Base-by-base conservation (phyloP, 2,113 vertebrate species). In the Athene cunicularia region DNA sequence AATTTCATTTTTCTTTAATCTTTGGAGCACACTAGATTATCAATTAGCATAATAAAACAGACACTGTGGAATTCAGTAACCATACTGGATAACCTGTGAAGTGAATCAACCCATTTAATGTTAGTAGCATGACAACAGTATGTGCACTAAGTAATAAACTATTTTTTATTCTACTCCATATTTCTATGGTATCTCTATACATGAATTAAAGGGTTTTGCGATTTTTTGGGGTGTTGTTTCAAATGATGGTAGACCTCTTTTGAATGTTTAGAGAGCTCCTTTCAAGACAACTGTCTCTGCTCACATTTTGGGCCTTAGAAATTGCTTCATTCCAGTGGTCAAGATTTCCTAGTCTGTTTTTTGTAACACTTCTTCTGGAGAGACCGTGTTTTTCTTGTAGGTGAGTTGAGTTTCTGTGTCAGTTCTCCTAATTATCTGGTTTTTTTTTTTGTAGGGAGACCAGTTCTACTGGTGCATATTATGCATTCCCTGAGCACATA, bases 1-100 rank as follows among this genome's bases (percentile, higher is more conserved):
- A 98, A 98, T 98, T 98, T 98, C 93, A 98, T 98, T 98, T 98
- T 98, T 97, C 96, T 98, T 98, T 98, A 98, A 98, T 98, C 98
- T 98, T 98, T 68, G 79, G 84, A 97, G 94, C 93, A 94, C 47
- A 88, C 58, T 97, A 94, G 92, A 98, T 98, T 98, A 98, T 98
- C 97, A 98, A 97, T 98, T 98, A 98, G 80, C 97, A 98, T 98
- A 98, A 98, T 98, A 98, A 98, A 98, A 95, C 62, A 97, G 95
- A 93, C 98, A 90, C 91, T 94, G 94, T 92, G 95, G 97, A 98
- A 97, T 97, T 97, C 95, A 97, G 91, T 83, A 97, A 95, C 95
- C 97, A 92, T 92, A 90, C 55, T 92, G 82, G 91, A 93, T 98
- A 97, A 95, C 92, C 97, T 96, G 77, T 95, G 92, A 97, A 92